A percentile compares a stretch with the other conserved stretches of the same genome.
Evolutionary conservation across 2,888 invertebrate genomes (phyloP).

Genomic region (Flexamia atlantica): DNA sequence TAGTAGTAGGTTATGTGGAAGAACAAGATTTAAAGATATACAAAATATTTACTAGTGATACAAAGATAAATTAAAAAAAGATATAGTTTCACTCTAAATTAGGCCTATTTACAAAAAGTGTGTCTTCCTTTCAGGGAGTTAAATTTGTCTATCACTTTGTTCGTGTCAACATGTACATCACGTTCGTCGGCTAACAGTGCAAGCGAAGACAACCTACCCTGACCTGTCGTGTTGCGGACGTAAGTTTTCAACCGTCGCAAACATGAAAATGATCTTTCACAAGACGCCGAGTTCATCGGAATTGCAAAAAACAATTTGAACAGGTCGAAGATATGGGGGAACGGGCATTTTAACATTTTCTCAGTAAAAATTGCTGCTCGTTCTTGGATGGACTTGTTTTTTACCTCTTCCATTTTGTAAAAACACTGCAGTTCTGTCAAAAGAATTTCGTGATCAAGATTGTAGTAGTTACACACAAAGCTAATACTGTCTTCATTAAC

Average conservation of each 20-base stretch:
- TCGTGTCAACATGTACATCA: not conserved
- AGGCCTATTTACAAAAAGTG: no score
- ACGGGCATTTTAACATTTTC: not conserved
- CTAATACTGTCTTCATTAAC: slow-evolving; percentile 16
- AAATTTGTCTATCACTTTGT: slow-evolving; percentile 5
- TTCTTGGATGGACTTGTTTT: not conserved
- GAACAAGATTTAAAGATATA: no score
- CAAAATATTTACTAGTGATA: no score
- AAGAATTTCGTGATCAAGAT: not conserved
- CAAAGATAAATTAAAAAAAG: not conserved
- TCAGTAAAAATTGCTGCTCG: not conserved
- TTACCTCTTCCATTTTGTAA: not conserved
- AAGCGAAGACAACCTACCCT: slow-evolving; percentile 25
- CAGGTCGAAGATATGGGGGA: not conserved
- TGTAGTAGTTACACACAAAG: slow-evolving; percentile 2
- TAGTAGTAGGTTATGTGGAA: no score
- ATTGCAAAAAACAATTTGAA: slow-evolving; percentile 6
- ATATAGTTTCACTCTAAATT: not conserved
- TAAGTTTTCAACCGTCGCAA: not conserved
- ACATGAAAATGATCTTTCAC: slow-evolving; percentile 26
- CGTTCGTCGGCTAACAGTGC: not conserved
- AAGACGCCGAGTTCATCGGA: slow-evolving; percentile 16
- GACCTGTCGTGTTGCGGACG: not conserved
- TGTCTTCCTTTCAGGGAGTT: not conserved
- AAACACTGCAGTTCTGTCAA: not conserved